These are phyloP conservation scores for Apotomis betuletana DNA, from an alignment of 2,888 invertebrate species.

Conservation along the genomic window DNA sequence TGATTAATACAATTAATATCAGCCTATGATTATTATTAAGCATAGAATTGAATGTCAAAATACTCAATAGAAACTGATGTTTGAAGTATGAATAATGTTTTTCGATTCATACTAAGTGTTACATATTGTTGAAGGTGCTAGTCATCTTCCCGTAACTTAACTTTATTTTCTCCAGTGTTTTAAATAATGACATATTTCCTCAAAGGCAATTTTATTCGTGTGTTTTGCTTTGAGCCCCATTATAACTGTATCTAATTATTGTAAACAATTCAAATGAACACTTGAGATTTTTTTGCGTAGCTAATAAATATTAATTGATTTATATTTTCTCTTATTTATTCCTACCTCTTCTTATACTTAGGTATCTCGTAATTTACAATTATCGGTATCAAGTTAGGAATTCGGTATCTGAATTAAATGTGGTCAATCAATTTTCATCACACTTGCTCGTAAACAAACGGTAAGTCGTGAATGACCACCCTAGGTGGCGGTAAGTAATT, in stretches of 20 bases:
- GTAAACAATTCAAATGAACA: conserved; percentile 8
- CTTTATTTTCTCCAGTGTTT: conserved; percentile 6
- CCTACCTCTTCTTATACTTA: background rate
- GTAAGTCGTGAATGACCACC: too few relatives aligned
- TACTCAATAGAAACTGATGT: too few relatives aligned
- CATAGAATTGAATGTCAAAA: too few relatives aligned
- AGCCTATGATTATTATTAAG: too few relatives aligned
- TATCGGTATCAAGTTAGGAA: background rate
- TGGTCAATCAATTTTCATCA: too few relatives aligned
- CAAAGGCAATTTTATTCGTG: conserved; percentile 2
- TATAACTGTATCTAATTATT: conserved; percentile 13
- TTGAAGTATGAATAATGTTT: too few relatives aligned
- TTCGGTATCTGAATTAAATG: too few relatives aligned
- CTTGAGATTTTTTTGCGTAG: conserved; percentile 32
- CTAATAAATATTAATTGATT: conserved; percentile 39
- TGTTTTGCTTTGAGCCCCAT: conserved; percentile 7
- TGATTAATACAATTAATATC: too few relatives aligned
- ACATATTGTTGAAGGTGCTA: background rate
- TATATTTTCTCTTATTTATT: conserved; percentile 2
- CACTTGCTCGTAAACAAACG: too few relatives aligned
- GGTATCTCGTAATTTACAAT: background rate
- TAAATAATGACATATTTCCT: conserved; percentile 16
- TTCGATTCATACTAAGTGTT: background rate
- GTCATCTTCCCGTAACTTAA: background rate
- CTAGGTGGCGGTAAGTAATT: too few relatives aligned